A percentile compares a stretch with the other conserved stretches of the same genome.
phyloP scores from a whole-genome alignment of 2,797 vertebrate species.

The Poecilia picta region DNA sequence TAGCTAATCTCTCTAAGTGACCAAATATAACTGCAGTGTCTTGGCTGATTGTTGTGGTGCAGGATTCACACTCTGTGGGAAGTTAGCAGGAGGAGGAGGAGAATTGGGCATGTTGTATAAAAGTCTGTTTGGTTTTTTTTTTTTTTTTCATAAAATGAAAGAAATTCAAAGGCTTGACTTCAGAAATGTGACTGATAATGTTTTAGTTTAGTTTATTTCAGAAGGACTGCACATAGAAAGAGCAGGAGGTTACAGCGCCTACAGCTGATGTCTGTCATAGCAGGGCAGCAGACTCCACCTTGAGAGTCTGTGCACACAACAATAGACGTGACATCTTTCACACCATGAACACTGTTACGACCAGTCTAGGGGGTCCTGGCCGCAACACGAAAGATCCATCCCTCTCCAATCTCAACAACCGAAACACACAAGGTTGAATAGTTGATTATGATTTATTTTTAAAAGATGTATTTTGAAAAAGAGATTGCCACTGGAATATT shows the following conservation, averaged over 20 bases:
- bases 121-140: slow-evolving; percentile 50
- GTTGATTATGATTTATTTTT: too few species aligned
- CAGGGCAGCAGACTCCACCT: neutral
- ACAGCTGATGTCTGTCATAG: neutral
- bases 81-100: slow-evolving; percentile 47
- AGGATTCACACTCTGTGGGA: slow-evolving; percentile 52
- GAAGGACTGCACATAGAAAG: neutral
- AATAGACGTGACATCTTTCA: too few species aligned
- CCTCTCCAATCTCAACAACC: too few species aligned
- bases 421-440: too few species aligned
- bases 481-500: too few species aligned
- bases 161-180: slow-evolving; percentile 28
- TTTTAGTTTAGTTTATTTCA: neutral
- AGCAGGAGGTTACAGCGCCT: neutral
- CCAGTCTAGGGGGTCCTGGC: too few species aligned
- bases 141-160: slow-evolving; percentile 21
- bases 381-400: too few species aligned
- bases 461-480: too few species aligned
- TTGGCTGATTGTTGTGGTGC: slow-evolving; percentile 45
- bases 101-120: slow-evolving; percentile 47
- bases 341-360: too few species aligned
- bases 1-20: slow-evolving; percentile 34
- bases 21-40: slow-evolving; percentile 42
- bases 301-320: too few species aligned
- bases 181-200: slow-evolving; percentile 7